phyloP scores from a whole-genome alignment of 2,888 invertebrate species.

The Plagodis dolabraria region DNA sequence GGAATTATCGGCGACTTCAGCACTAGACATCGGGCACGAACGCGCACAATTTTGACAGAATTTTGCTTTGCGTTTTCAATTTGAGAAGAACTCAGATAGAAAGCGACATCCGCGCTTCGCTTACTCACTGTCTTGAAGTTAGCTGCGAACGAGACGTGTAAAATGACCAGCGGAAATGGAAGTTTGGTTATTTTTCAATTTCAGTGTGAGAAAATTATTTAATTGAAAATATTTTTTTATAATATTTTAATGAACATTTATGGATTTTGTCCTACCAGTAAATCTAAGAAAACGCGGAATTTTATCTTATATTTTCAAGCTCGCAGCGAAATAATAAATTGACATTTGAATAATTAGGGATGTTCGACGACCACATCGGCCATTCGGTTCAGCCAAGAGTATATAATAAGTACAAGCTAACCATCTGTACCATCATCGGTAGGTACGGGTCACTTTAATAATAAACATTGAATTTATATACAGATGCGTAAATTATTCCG shows the following conservation, averaged over 20 bases:
- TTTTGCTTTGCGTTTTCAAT: slow-evolving; percentile 78
- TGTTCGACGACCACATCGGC: no score
- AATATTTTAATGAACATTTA: background rate
- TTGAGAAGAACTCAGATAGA: slow-evolving; percentile 75
- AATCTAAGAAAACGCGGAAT: background rate
- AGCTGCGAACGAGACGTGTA: slow-evolving; percentile 68
- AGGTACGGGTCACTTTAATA: no score
- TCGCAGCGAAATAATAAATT: background rate
- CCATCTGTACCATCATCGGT: no score
- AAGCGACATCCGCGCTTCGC: slow-evolving; percentile 81
- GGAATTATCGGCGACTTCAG: slow-evolving; percentile 95
- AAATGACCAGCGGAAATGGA: slow-evolving; percentile 60
- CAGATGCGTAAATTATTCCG: no score
- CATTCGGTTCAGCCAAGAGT: no score
- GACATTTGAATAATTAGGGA: no score
- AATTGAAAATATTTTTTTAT: no score
- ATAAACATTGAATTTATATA: no score
- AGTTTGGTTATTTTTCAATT: slow-evolving; percentile 43
- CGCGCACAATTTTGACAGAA: slow-evolving; percentile 85
- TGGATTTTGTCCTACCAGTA: no score
- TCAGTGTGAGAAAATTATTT: background rate
- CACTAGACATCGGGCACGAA: slow-evolving; percentile 96
- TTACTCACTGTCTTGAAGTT: slow-evolving; percentile 84
- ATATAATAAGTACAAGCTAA: no score
- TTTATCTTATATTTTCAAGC: background rate